Evolutionary conservation across 2,113 vertebrate genomes (phyloP).

Genomic region (Tachuris rubrigastra): DNA sequence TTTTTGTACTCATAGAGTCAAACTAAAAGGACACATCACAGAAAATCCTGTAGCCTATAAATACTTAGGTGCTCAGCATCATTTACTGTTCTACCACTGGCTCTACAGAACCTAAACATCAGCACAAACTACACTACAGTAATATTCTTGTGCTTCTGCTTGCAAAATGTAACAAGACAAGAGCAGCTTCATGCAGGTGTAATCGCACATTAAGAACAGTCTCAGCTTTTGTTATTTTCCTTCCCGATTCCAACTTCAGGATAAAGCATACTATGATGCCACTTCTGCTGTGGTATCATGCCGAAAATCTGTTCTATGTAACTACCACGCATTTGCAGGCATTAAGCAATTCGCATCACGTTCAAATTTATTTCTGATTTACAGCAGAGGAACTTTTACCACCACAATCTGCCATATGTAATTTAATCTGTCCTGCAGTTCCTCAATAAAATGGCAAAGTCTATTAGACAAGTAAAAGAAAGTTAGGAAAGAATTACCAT

Average conservation of each 20-base stretch:
- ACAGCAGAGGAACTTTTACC: not conserved
- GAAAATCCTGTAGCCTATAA: not conserved
- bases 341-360: not conserved
- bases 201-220: not conserved
- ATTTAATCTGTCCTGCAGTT: not conserved
- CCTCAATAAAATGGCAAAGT: not conserved
- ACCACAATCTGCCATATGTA: not conserved
- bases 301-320: not conserved
- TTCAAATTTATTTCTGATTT: slow-evolving; percentile 1
- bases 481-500: not conserved
- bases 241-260: not conserved
- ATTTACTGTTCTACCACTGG: not conserved
- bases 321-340: not conserved
- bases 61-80: not conserved
- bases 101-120: not conserved
- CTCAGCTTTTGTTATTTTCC: not conserved
- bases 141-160: not conserved
- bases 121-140: not conserved
- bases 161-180: not conserved
- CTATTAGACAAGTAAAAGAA: not conserved
- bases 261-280: not conserved
- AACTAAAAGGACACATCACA: not conserved
- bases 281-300: not conserved
- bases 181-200: not conserved
- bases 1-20: not conserved